A percentile compares a stretch with the other conserved stretches of the same genome.
These are phyloP conservation scores for Drosophila pseudoobscura DNA, from an alignment of 1,140 invertebrate genomes.

Conservation along the genomic window DNA sequence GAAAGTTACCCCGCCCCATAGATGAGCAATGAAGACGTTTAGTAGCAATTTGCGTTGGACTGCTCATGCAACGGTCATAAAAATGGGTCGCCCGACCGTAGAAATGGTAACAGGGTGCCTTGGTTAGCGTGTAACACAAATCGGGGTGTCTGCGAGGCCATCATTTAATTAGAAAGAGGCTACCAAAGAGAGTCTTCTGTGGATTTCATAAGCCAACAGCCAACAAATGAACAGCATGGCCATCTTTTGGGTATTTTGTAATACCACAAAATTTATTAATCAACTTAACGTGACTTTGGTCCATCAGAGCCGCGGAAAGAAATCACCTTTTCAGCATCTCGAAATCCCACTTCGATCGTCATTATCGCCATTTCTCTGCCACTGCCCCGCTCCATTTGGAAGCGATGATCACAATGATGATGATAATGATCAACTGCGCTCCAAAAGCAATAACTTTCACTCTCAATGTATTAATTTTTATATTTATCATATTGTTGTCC, in stretches of 20 bases:
- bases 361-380: slow-evolving; percentile 44
- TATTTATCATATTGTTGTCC: slow-evolving; percentile 81
- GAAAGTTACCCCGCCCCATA: slow-evolving; percentile 58
- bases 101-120: slow-evolving; percentile 20
- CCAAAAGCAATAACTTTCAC: slow-evolving; percentile 82
- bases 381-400: slow-evolving; percentile 12
- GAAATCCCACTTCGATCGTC: slow-evolving; percentile 32
- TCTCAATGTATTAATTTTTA: slow-evolving; percentile 83
- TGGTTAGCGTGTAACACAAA: not conserved
- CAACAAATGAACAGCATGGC: not conserved
- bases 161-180: slow-evolving; percentile 32
- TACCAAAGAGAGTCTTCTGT: slow-evolving; percentile 4
- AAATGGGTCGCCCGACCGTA: slow-evolving; percentile 51
- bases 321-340: slow-evolving; percentile 52
- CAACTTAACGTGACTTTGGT: slow-evolving; percentile 70
- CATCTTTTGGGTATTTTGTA: slow-evolving; percentile 70
- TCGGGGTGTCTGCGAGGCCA: not conserved
- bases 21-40: slow-evolving; percentile 45
- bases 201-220: slow-evolving; percentile 57
- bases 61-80: slow-evolving; percentile 43
- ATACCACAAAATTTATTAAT: slow-evolving; percentile 69
- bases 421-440: slow-evolving; percentile 62
- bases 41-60: slow-evolving; percentile 50
- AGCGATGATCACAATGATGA: slow-evolving; percentile 44
- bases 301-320: slow-evolving; percentile 54